Evolutionary conservation across 2,888 invertebrate genomes (phyloP).

Genomic region (Thymelicus sylvestris): DNA sequence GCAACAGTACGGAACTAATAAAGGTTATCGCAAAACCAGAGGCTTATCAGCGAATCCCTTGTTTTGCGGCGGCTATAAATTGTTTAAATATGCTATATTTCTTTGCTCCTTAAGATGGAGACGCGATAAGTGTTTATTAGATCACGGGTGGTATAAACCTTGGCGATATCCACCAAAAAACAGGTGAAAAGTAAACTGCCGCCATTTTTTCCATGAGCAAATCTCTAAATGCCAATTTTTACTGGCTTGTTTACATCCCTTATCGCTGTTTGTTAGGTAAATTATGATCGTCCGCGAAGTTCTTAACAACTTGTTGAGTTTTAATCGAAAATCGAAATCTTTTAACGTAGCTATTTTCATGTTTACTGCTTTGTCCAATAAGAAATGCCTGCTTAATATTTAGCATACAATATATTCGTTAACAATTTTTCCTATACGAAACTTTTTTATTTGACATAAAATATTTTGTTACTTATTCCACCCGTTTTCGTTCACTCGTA

Average conservation of each 20-base stretch:
- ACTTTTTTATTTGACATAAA: no score
- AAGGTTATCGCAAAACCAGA: constrained; percentile 69
- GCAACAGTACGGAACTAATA: constrained; percentile 57
- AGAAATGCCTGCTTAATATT: background rate
- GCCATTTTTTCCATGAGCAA: constrained; percentile 61
- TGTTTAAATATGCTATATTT: constrained; percentile 81
- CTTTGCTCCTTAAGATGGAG: constrained; percentile 75
- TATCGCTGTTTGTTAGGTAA: constrained; percentile 74
- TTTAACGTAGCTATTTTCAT: background rate
- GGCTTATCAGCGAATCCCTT: constrained; percentile 73
- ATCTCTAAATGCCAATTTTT: constrained; percentile 64
- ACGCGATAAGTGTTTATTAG: constrained; percentile 78
- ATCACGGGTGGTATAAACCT: constrained; percentile 74
- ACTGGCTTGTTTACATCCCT: constrained; percentile 59
- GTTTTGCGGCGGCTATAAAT: constrained; percentile 78
- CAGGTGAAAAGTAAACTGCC: constrained; percentile 62
- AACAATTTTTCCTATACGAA: background rate
- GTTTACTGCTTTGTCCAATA: background rate
- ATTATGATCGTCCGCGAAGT: constrained; percentile 68
- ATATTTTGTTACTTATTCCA: no score
- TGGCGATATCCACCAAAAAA: constrained; percentile 65
- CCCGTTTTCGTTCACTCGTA: no score
- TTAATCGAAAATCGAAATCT: constrained; percentile 10
- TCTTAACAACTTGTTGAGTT: constrained; percentile 63
- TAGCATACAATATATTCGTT: background rate